Evolutionary conservation across 2,797 vertebrate genomes (phyloP).

Genomic region (Lateolabrax maculatus): DNA sequence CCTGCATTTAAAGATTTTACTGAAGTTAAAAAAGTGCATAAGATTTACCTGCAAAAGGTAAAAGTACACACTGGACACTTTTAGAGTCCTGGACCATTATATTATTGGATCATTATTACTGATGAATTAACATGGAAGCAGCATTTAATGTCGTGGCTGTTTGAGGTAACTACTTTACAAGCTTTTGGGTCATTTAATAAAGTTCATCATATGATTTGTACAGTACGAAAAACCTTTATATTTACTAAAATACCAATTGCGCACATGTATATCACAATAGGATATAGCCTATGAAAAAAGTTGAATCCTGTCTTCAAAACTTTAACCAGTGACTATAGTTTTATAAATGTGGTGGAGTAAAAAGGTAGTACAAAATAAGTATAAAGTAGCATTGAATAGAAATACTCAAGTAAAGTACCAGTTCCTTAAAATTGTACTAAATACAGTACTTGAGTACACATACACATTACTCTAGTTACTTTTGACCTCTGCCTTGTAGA

Average conservation of each 20-base stretch:
- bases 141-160: background rate
- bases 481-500: slow-evolving; percentile 3
- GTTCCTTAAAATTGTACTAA: background rate
- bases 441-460: background rate
- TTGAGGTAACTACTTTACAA: background rate
- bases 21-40: background rate
- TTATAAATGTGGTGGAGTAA: background rate
- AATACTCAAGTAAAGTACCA: background rate
- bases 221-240: background rate
- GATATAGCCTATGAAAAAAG: background rate
- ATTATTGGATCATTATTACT: background rate
- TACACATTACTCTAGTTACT: background rate
- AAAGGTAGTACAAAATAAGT: background rate
- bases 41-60: background rate
- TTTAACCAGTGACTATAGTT: background rate
- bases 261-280: background rate
- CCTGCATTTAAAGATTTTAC: background rate
- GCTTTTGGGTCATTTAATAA: background rate
- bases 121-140: background rate
- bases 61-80: background rate
- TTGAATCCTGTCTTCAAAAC: background rate
- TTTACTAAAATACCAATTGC: background rate
- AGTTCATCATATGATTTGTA: background rate
- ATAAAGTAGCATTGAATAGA: background rate
- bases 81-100: background rate